A percentile compares a stretch with the other conserved stretches of the same genome.
phyloP scores from a whole-genome alignment of 2,113 vertebrate genomes.

The Ovibos moschatus region DNA sequence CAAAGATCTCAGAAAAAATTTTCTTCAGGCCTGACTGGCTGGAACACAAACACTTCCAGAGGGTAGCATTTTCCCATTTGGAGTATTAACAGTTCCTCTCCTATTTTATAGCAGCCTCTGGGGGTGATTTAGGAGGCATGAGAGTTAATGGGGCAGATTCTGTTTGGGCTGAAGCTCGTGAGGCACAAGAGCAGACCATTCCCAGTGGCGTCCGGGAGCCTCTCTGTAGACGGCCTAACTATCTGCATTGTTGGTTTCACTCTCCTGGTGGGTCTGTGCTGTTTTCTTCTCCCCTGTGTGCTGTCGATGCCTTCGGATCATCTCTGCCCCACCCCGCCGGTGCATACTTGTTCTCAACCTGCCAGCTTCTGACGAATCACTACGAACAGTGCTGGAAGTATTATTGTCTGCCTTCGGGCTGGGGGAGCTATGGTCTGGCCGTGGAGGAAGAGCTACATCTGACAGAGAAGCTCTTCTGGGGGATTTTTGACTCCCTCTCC shows the following conservation, averaged over 20 bases:
- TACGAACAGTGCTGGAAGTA: slow-evolving; percentile 99
- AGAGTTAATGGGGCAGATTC: neutral
- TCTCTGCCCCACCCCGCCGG: neutral
- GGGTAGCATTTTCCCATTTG: neutral
- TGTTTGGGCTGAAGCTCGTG: neutral
- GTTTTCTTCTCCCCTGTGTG: neutral
- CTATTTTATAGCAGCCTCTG: neutral
- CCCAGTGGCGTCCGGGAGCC: fast-evolving
- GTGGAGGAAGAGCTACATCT: slow-evolving; percentile 96
- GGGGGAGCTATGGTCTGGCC: slow-evolving; percentile 93
- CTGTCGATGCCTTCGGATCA: neutral
- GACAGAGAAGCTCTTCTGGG: slow-evolving; percentile 99
- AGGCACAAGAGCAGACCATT: neutral
- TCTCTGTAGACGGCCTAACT: neutral
- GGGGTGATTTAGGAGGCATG: neutral
- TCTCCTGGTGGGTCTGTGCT: neutral
- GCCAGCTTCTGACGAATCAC: slow-evolving; percentile 95
- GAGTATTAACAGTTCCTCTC: neutral
- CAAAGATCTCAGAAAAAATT: neutral
- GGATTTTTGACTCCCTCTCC: slow-evolving; percentile 96
- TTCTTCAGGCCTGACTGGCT: neutral
- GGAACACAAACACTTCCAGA: neutral
- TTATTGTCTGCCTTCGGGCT: slow-evolving; percentile 96
- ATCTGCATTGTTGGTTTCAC: neutral
- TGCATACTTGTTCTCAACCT: slow-evolving; percentile 44